Percentiles rank a stretch among this genome's conserved stretches.
Evolutionary conservation across 2,113 vertebrate genomes (phyloP).

Genomic region (Nibea coibor): DNA sequence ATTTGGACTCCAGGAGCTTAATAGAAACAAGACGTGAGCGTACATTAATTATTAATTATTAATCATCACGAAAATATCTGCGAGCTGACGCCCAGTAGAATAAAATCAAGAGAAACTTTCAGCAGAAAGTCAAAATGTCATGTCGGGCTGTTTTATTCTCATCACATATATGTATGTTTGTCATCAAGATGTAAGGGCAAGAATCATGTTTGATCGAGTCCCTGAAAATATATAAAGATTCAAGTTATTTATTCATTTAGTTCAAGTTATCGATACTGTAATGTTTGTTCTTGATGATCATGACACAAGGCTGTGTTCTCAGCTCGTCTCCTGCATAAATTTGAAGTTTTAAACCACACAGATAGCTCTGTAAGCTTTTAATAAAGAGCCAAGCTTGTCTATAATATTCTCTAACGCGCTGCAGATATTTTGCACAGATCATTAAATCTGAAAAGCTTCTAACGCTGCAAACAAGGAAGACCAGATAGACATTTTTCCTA

Average conservation of each 20-base stretch:
- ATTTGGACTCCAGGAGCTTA: too few species aligned
- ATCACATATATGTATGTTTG: background rate
- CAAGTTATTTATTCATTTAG: background rate
- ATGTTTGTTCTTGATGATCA: background rate
- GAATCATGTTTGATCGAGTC: background rate
- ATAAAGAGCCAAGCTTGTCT: too few species aligned
- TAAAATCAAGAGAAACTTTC: background rate
- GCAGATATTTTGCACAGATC: background rate
- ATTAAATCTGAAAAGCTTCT: background rate
- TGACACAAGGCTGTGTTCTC: background rate
- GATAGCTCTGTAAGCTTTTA: background rate
- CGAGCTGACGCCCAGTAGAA: background rate
- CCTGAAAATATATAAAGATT: background rate
- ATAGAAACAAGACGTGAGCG: background rate
- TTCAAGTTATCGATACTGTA: too few species aligned
- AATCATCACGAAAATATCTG: background rate
- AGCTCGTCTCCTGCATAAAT: background rate
- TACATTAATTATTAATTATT: background rate
- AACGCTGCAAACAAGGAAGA: background rate
- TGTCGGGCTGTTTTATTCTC: background rate
- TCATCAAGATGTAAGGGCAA: background rate
- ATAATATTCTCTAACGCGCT: background rate
- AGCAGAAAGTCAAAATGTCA: background rate
- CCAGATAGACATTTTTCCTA: background rate
- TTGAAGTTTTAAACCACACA: background rate